Conservation (phyloP, 2,113 vertebrate species). For the Aspiorhynchus laticeps region DNA sequence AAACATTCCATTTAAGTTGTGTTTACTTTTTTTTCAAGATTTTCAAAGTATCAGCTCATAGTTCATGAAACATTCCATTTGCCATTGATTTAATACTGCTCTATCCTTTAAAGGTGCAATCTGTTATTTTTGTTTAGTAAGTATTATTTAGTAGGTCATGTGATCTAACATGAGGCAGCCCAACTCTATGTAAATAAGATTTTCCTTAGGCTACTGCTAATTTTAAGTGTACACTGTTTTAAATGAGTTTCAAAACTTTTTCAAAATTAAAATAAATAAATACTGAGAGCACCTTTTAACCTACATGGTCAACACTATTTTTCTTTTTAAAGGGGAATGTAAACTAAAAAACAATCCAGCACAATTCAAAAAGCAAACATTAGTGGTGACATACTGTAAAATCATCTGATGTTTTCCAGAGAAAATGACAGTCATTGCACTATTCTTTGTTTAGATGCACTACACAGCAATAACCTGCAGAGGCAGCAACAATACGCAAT, state of each 20-base stretch:
- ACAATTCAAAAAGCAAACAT: not conserved
- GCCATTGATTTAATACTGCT: not conserved
- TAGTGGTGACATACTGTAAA: not conserved
- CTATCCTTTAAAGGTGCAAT: not conserved
- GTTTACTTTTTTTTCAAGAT: not conserved
- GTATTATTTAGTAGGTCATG: not conserved
- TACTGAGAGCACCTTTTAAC: not conserved
- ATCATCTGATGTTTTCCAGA: slow-evolving; percentile 7
- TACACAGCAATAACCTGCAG: slow-evolving; percentile 40
- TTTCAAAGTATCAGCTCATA: not conserved
- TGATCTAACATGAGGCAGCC: not conserved
- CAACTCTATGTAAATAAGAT: not conserved
- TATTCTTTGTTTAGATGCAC: slow-evolving; percentile 28
- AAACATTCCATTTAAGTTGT: not conserved
- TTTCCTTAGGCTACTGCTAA: not conserved
- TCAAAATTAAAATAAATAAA: not conserved
- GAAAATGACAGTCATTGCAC: slow-evolving; percentile 4
- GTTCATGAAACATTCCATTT: not conserved
- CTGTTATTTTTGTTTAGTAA: not conserved
- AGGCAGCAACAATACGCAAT: slow-evolving; percentile 39
- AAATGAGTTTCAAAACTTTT: not conserved
- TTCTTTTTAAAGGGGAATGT: not conserved
- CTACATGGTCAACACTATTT: not conserved
- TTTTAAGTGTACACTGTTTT: not conserved
- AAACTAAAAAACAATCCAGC: slow-evolving; percentile 6